These are phyloP conservation scores for Bagarius yarrelli DNA, from an alignment of 2,113 vertebrate genomes.

Conservation along the genomic window DNA sequence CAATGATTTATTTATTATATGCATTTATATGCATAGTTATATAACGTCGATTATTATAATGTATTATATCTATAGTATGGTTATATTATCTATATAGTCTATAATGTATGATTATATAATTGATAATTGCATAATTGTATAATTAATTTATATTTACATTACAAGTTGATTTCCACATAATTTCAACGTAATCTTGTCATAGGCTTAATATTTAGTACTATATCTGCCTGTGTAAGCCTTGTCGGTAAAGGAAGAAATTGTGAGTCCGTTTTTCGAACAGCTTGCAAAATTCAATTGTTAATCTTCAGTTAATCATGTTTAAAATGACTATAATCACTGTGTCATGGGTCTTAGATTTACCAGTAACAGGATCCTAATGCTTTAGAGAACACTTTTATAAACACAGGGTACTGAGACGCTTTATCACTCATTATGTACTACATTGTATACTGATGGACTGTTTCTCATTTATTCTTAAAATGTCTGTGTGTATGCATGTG, in stretches of 20 bases:
- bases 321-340: neutral
- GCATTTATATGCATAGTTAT: too few species aligned
- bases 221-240: constrained; percentile 3
- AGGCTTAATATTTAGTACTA: constrained; percentile 20
- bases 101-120: too few species aligned
- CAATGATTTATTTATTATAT: too few species aligned
- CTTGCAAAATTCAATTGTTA: neutral
- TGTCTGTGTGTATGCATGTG: neutral
- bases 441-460: neutral
- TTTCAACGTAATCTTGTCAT: too few species aligned
- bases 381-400: neutral
- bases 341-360: constrained; percentile 6
- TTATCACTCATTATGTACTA: neutral
- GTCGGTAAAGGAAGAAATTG: neutral
- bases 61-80: too few species aligned
- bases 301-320: constrained; percentile 1
- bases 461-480: neutral
- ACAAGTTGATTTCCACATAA: too few species aligned
- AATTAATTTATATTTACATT: too few species aligned
- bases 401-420: neutral
- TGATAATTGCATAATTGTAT: too few species aligned
- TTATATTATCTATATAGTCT: too few species aligned
- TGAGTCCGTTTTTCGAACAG: neutral
- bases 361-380: neutral
- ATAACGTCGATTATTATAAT: too few species aligned